Percentiles rank a stretch among this genome's conserved stretches.
Evolutionary conservation across 2,888 invertebrate genomes (phyloP).

Genomic region (Synergus laeviventris): DNA sequence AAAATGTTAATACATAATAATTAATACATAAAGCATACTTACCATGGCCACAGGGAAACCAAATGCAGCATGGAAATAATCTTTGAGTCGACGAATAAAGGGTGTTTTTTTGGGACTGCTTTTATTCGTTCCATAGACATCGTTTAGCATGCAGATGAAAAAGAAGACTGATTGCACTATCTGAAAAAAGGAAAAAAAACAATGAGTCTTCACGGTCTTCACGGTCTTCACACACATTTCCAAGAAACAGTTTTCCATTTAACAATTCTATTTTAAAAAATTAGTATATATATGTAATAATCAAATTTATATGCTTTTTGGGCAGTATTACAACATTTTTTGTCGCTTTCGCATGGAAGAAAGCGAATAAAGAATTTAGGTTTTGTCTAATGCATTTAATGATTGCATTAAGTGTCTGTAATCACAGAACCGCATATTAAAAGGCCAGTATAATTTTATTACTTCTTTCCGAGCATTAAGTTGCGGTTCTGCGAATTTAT

Average conservation of each 20-base stretch:
- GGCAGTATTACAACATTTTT: background rate
- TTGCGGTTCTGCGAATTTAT: background rate
- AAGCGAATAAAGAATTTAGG: slow-evolving; percentile 5
- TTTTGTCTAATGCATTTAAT: background rate
- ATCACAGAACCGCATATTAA: slow-evolving; percentile 17
- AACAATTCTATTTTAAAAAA: too few species aligned
- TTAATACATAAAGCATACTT: slow-evolving; percentile 45
- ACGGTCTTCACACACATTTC: background rate
- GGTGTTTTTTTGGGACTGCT: slow-evolving; percentile 81
- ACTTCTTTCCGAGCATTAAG: slow-evolving; percentile 9
- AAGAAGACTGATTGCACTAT: slow-evolving; percentile 88
- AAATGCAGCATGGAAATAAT: slow-evolving; percentile 82
- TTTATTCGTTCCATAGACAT: slow-evolving; percentile 86
- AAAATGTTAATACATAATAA: slow-evolving; percentile 38
- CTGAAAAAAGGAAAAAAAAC: slow-evolving; percentile 77
- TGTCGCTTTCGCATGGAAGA: background rate
- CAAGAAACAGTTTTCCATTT: background rate
- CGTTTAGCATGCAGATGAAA: slow-evolving; percentile 85
- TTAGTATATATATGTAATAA: background rate
- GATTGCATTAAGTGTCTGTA: background rate
- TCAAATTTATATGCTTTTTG: background rate
- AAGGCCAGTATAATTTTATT: background rate
- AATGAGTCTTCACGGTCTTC: background rate
- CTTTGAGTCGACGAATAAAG: slow-evolving; percentile 83
- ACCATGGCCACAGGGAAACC: slow-evolving; percentile 88